phyloP scores from a whole-genome alignment of 2,113 vertebrate species.

The Sprattus sprattus region DNA sequence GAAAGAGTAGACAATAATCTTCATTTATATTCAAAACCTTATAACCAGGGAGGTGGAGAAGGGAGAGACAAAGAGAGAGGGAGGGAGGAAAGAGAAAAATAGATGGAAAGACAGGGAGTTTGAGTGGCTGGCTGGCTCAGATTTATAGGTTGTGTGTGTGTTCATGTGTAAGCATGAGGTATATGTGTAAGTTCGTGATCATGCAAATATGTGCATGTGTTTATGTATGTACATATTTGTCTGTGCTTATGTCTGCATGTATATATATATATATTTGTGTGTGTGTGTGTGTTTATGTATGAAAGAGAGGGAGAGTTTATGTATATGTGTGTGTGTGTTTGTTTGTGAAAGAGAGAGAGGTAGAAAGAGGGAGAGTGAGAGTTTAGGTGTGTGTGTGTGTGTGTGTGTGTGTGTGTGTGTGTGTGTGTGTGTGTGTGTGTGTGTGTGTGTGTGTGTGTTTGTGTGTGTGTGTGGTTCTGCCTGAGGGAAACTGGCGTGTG shows the following conservation, averaged over 20 bases:
- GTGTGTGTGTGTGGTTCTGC: background rate
- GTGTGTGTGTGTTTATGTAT: background rate
- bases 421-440: background rate
- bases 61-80: background rate
- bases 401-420: background rate
- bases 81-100: background rate
- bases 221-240: slow-evolving; percentile 1
- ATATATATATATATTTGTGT: too few relatives aligned
- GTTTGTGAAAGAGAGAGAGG: background rate
- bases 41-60: slow-evolving; percentile 44
- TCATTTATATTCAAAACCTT: slow-evolving; percentile 57
- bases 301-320: background rate
- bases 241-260: background rate
- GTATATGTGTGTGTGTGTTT: background rate
- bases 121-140: slow-evolving; percentile 24
- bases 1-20: slow-evolving; percentile 47
- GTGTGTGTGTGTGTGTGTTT: background rate
- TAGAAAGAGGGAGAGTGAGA: background rate
- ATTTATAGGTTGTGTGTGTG: background rate
- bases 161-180: background rate
- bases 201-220: background rate
- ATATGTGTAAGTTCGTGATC: background rate
- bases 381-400: background rate
- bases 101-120: slow-evolving; percentile 25
- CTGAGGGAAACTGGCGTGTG: background rate